A percentile compares a stretch with the other conserved stretches of the same genome.
phyloP scores from a whole-genome alignment of 2,797 vertebrate species.

The Mastacembelus armatus region DNA sequence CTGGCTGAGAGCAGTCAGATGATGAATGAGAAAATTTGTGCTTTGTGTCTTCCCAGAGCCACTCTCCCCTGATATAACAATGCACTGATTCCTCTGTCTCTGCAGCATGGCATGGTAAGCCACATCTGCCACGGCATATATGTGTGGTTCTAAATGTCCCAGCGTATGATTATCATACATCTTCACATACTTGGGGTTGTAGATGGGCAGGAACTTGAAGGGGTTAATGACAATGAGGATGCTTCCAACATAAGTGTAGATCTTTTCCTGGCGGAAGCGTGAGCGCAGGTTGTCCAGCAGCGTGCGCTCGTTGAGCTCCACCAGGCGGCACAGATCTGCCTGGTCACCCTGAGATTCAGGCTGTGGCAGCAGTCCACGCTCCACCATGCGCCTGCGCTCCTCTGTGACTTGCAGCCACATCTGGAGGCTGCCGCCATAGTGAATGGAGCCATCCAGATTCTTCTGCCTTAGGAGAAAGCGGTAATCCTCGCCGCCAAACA shows the following conservation, averaged over 20 bases:
- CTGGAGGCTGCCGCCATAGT: slow-evolving; percentile 94
- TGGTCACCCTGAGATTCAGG: slow-evolving; percentile 91
- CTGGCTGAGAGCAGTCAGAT: slow-evolving; percentile 98
- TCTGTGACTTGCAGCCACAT: slow-evolving; percentile 97
- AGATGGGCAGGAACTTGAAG: slow-evolving; percentile 98
- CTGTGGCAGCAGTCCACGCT: slow-evolving; percentile 94
- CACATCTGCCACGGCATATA: slow-evolving; percentile 97
- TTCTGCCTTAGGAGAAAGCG: slow-evolving; percentile 96
- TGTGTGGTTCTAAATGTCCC: slow-evolving; percentile 95
- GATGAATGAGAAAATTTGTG: slow-evolving; percentile 99
- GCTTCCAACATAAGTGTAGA: slow-evolving; percentile 97
- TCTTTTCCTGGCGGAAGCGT: slow-evolving; percentile 96
- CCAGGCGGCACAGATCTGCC: slow-evolving; percentile 92
- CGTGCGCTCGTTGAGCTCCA: slow-evolving; percentile 94
- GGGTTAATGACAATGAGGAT: slow-evolving; percentile 98
- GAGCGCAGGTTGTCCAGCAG: slow-evolving; percentile 95
- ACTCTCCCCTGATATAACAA: slow-evolving; percentile 98
- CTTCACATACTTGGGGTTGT: slow-evolving; percentile 99
- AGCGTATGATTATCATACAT: slow-evolving; percentile 98
- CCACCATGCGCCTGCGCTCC: slow-evolving; percentile 92
- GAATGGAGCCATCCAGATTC: slow-evolving; percentile 96
- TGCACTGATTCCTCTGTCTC: slow-evolving; percentile 93
- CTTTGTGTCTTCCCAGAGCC: slow-evolving; percentile 99
- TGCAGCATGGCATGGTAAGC: slow-evolving; percentile 98
- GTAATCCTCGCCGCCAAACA: slow-evolving; percentile 92